Evolutionary conservation across 2,888 invertebrate species (phyloP).

Genomic region (Muschampia staudingeri): DNA sequence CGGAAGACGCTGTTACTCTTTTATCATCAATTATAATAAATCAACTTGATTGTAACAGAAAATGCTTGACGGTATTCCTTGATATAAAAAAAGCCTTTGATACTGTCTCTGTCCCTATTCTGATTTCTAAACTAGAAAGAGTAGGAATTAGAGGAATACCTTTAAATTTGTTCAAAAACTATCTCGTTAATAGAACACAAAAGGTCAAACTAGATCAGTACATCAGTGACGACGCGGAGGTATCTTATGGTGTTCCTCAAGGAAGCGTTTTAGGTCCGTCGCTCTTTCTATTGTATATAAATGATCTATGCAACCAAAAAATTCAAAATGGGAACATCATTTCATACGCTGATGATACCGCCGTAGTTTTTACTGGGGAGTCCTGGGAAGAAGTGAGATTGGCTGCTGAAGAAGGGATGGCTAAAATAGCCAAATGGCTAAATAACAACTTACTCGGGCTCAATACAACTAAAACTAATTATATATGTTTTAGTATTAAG

Average conservation of each 20-base stretch:
- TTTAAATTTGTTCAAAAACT: no score
- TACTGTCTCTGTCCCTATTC: no score
- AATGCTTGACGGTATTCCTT: background rate
- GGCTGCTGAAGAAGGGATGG: background rate
- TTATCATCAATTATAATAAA: background rate
- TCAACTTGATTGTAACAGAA: background rate
- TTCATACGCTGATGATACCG: background rate
- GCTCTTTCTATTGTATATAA: background rate
- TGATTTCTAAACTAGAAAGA: no score
- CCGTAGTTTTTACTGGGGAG: background rate
- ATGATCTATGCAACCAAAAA: background rate
- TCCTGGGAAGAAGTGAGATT: background rate
- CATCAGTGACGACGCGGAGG: no score
- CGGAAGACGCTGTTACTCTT: conserved; percentile 3
- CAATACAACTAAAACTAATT: background rate
- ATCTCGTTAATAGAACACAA: no score
- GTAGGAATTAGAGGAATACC: no score
- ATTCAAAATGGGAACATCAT: background rate
- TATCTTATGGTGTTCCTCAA: no score
- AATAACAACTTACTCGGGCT: background rate
- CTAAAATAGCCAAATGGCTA: background rate
- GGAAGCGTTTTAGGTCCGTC: background rate
- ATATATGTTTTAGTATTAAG: background rate
- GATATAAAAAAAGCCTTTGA: no score
- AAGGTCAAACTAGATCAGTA: no score